Conservation (phyloP, 2,797 vertebrate species). For the Zalophus californianus region DNA sequence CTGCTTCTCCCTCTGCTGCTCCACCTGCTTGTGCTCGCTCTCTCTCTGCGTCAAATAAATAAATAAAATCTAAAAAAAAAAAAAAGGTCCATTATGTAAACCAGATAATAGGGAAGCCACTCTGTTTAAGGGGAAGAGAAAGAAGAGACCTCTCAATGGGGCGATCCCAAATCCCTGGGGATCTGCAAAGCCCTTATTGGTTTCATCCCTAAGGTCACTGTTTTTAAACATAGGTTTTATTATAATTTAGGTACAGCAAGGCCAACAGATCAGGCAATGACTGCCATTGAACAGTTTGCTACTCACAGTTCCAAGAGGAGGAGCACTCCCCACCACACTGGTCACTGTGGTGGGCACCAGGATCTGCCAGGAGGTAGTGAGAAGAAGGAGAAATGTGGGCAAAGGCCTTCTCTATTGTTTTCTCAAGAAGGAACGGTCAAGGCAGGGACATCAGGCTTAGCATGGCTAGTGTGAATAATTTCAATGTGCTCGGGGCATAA, state of each 20-base stretch:
- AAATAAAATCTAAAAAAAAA: too few species aligned
- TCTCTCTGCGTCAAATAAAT: too few species aligned
- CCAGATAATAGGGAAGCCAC: neutral
- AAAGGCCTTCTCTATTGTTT: neutral
- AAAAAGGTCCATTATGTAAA: neutral
- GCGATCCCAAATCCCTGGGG: neutral
- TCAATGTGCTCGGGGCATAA: too few species aligned
- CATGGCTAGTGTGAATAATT: neutral
- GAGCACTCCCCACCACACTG: neutral
- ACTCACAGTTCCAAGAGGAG: neutral
- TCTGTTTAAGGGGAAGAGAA: neutral
- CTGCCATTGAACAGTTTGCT: neutral
- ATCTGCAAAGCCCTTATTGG: neutral
- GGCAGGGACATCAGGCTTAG: neutral
- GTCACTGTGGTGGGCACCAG: accelerated
- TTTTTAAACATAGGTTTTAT: neutral
- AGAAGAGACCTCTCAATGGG: too few species aligned
- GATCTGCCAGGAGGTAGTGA: neutral
- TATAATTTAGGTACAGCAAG: neutral
- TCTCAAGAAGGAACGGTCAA: neutral
- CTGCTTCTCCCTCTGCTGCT: too few species aligned
- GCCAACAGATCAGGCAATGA: neutral
- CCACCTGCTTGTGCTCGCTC: too few species aligned
- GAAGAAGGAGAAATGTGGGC: neutral
- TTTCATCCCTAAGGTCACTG: neutral